Percentiles rank a stretch among this genome's conserved stretches.
These are phyloP conservation scores for Dipodomys ordii DNA, from an alignment of 2,113 vertebrate species.

Conservation along the genomic window DNA sequence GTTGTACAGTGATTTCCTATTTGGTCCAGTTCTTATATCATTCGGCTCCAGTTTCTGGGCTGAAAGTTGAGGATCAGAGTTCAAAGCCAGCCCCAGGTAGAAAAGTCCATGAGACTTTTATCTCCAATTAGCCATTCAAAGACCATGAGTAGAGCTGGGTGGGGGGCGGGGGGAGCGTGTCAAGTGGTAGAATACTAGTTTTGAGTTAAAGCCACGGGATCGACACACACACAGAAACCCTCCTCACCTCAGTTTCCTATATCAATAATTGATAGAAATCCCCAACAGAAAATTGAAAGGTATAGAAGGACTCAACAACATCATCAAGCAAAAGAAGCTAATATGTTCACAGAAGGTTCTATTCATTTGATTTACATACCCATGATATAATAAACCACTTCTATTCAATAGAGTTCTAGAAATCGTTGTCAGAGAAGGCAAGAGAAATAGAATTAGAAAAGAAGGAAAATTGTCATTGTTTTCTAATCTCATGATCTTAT, in stretches of 20 bases:
- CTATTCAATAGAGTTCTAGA: too few species aligned
- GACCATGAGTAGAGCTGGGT: too few species aligned
- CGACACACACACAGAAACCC: not conserved
- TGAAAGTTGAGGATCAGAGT: too few species aligned
- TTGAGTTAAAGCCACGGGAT: too few species aligned
- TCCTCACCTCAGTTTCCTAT: not conserved
- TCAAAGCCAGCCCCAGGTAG: too few species aligned
- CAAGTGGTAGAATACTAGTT: too few species aligned
- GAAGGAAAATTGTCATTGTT: not conserved
- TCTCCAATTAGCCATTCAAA: too few species aligned
- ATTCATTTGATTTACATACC: not conserved
- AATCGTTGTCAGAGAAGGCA: not conserved
- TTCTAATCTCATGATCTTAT: not conserved
- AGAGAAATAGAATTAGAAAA: not conserved
- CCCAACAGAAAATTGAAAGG: not conserved
- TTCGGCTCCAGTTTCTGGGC: not conserved
- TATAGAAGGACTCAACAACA: not conserved
- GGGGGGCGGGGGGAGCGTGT: too few species aligned
- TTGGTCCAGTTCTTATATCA: not conserved
- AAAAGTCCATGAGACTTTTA: too few species aligned
- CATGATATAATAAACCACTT: not conserved
- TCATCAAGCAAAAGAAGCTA: not conserved
- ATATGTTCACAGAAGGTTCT: not conserved
- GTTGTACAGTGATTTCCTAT: not conserved
- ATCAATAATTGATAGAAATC: not conserved